Evolutionary conservation across 2,797 vertebrate genomes (phyloP), one percentile per base, ranked within the genome.

Genomic region (Phrynocephalus forsythii): DNA sequence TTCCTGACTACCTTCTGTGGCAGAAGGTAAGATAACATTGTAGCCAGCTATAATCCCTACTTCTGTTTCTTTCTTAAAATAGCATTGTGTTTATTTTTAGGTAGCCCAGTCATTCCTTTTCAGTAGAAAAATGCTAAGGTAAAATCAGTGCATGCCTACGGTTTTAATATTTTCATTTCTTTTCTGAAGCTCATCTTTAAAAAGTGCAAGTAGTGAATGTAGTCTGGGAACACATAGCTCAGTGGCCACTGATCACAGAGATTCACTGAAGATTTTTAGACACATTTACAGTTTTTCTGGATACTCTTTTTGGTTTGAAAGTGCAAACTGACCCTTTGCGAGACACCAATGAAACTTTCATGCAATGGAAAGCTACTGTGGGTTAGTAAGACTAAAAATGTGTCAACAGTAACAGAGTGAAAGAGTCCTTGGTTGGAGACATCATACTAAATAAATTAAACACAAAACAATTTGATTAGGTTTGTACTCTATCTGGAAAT

Each of bases 401-500:
- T 30, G 9, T 67, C 44, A 69, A 9, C 60, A 30, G 30, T 38
- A 15, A 44, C 38, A 71, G 67, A 60, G 22, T 5, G 28, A 77
- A 26, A 73, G 69, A 66, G 33, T 13, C 71, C 16, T 11, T 69
- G 80, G 66, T 52, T 56, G 67, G 81, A 78, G 48, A 87, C 20
- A 77, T 87, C 48, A 50, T 68, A 38, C 24, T 69, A 83, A 87
- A 33, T 83, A 77, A 68, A 87, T 83, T 76, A 77, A 77, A 44
- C 48, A 83, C 48, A 83, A 38, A 48, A 83, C 72, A 87, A 83
- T 83, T 83, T 56, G n/a, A 78, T 87, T 87, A 78, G n/a, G 15
- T 83, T 77, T 87, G 79, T 87, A 76, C 24, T 44, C n/a, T 69
- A 77, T 83, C 86, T 87, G 60, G 80, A 87, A 75, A 83, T 69